Conservation (phyloP, 1,140 invertebrate species). For the Rhagoletis zephyria region DNA sequence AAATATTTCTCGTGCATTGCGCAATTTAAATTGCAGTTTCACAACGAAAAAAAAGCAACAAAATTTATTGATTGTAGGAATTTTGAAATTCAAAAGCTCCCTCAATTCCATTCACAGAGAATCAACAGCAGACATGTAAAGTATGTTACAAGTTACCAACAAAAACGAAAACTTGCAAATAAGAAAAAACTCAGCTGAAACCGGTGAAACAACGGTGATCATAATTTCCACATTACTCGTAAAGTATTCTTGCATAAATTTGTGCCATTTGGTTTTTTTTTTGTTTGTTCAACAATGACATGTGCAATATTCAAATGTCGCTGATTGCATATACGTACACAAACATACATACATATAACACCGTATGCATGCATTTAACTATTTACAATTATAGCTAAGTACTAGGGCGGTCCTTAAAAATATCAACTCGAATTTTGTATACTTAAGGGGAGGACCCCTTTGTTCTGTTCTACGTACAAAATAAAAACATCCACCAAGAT, state of each 20-base stretch:
- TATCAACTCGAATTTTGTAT: too few species aligned
- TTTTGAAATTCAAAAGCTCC: constrained; percentile 8
- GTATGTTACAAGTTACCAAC: too few species aligned
- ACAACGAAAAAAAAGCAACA: background rate
- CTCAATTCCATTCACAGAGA: background rate
- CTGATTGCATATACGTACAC: background rate
- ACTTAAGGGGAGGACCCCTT: too few species aligned
- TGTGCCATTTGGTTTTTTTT: background rate
- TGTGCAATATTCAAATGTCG: background rate
- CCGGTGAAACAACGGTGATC: constrained; percentile 14
- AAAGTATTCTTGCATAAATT: constrained; percentile 29
- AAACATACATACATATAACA: background rate
- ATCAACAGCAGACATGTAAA: background rate
- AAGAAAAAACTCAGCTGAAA: background rate
- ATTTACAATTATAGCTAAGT: too few species aligned
- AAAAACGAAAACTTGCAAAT: background rate
- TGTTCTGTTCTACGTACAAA: too few species aligned
- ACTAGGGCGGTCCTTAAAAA: background rate
- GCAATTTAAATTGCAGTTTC: constrained; percentile 26
- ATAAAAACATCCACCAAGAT: too few species aligned
- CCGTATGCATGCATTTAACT: background rate
- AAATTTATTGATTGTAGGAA: constrained; percentile 35
- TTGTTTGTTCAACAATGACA: background rate
- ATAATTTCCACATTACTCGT: constrained; percentile 29
- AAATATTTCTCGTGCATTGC: background rate